Conservation (phyloP, 92 coral and sea anemone species). For the Hydrozoanthus gracilis region DNA sequence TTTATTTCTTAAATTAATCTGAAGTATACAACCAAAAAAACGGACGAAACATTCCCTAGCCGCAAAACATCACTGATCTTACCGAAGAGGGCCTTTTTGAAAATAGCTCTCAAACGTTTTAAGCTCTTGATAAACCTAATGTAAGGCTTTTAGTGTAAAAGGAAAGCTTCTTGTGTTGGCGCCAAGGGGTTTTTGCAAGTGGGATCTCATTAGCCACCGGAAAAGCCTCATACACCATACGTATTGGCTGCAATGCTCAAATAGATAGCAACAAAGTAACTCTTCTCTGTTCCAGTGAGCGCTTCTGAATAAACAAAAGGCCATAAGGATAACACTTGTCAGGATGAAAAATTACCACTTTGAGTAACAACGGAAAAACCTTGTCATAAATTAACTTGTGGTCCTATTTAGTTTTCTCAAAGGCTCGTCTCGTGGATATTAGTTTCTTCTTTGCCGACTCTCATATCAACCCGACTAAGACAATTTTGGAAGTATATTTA, state of each 20-base stretch:
- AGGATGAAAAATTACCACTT: conserved; percentile 38
- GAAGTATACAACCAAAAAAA: background rate
- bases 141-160: conserved; percentile 16
- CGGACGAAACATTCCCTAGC: background rate
- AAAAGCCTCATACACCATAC: conserved; percentile 6
- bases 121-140: background rate
- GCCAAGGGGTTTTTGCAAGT: conserved; percentile 10
- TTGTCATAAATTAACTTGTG: background rate
- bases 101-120: background rate
- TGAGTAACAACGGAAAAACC: background rate
- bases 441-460: too few species aligned
- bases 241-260: conserved; percentile 28
- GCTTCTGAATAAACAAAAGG: background rate
- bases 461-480: too few species aligned
- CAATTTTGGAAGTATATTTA: too few species aligned
- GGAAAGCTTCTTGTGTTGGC: conserved; percentile 4
- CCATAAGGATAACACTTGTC: background rate
- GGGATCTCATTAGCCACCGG: conserved; percentile 15
- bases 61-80: background rate
- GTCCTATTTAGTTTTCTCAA: background rate
- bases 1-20: too few species aligned
- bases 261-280: background rate
- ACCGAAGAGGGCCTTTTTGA: background rate
- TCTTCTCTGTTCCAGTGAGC: background rate
- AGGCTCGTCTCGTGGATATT: too few species aligned